phyloP scores from a whole-genome alignment of 2,113 vertebrate species.

The Onychostruthus taczanowskii region DNA sequence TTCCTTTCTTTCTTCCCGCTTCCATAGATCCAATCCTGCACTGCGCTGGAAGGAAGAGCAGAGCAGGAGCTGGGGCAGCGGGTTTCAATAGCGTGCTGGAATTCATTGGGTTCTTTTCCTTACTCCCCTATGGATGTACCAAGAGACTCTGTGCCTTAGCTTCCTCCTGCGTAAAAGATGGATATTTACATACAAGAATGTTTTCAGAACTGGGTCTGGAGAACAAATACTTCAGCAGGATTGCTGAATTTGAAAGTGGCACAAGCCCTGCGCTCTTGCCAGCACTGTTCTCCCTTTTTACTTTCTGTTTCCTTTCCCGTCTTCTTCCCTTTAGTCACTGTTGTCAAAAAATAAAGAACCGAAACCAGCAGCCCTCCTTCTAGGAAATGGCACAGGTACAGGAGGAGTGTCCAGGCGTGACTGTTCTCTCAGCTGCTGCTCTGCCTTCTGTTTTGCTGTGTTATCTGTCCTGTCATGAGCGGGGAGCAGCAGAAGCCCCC shows the following conservation, averaged over 20 bases:
- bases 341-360: rapidly evolving
- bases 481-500: not conserved
- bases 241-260: not conserved
- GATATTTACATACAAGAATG: not conserved
- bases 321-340: not conserved
- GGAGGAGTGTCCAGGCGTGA: not conserved
- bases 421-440: not conserved
- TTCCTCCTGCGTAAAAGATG: not conserved
- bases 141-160: not conserved
- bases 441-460: not conserved
- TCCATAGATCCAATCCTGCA: not conserved
- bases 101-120: not conserved
- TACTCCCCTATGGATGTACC: rapidly evolving
- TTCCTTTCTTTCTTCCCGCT: not conserved
- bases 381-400: not conserved
- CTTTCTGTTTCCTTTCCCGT: not conserved
- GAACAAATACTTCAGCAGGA: not conserved
- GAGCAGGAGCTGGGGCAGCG: not conserved
- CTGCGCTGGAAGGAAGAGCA: not conserved
- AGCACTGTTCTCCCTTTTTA: not conserved
- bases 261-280: rapidly evolving
- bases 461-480: not conserved
- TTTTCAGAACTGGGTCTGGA: not conserved
- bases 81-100: rapidly evolving
- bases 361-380: not conserved